Base-by-base conservation (phyloP, 2,888 invertebrate genomes). In the Erebia epiphron region DNA sequence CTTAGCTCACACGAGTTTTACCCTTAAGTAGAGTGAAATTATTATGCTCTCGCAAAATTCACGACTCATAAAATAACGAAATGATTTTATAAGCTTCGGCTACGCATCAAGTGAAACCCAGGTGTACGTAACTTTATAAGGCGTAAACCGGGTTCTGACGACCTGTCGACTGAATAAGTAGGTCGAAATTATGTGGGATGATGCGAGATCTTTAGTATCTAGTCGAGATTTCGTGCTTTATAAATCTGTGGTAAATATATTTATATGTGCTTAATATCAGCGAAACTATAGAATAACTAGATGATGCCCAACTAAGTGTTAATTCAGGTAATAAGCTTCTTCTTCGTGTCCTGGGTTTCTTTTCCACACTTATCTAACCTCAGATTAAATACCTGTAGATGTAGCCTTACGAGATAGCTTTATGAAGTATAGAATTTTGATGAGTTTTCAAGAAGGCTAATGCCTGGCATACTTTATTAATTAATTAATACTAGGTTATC, bases 131-230 rank as follows among this genome's bases (percentile, higher is more conserved):
- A 68, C 64, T 71, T 71, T 71, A 69, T 64, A 64, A 21, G 26
- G 43, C 57, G n/a, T 49, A 65, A 69, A 69, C 43, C 43, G 49
- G 60, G 56, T 61, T 49, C 41, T 64, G 67, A 58, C 54, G 46
- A 62, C 49, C 49, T 49, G 58, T 18, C 62, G 7, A 11, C 60
- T 65, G 49, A 46, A n/a, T 61, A 71, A 65, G 64, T 71, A 73
- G 69, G 67, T 67, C 73, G 71, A 67, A 69, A 73, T 54, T 58
- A 56, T 69, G 46, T 41, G 62, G 61, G 66, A 72, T 72, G 63
- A 64, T 69, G 63, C 49, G 18, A 52, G 52, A 67, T 49, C 21
- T 14, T 43, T 11, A 43, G 43, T 26, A n/a, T n/a, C 41, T 41
- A 58, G 60, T 18, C 11, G 13, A 60, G 21, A 43, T n/a, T 60